phyloP scores from a whole-genome alignment of 2,797 vertebrate genomes.

The Chelon auratus region DNA sequence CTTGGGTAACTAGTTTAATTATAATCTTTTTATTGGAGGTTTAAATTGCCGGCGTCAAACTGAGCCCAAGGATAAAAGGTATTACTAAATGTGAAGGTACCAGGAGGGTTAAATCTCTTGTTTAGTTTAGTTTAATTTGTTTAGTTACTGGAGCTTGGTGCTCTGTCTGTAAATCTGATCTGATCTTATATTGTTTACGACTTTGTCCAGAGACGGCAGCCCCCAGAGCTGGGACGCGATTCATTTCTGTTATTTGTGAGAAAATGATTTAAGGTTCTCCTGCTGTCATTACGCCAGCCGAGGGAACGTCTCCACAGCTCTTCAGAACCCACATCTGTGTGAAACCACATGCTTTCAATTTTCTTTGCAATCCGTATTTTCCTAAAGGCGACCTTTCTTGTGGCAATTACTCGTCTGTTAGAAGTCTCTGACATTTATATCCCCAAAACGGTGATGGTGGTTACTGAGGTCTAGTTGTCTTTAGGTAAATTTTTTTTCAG shows the following conservation, averaged over 20 bases:
- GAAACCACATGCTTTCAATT: slow-evolving; percentile 51
- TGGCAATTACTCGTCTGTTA: slow-evolving; percentile 36
- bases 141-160: too few relatives aligned
- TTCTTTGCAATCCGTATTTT: slow-evolving; percentile 28
- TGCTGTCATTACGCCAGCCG: slow-evolving; percentile 11
- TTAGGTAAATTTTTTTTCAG: slow-evolving; percentile 49
- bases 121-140: too few relatives aligned
- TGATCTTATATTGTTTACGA: not conserved
- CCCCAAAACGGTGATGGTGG: slow-evolving; percentile 6
- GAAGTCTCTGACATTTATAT: slow-evolving; percentile 31
- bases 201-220: not conserved
- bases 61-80: too few relatives aligned
- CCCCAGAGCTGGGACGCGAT: slow-evolving; percentile 18
- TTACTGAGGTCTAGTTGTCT: slow-evolving; percentile 38
- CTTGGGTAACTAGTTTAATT: too few relatives aligned
- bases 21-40: too few relatives aligned
- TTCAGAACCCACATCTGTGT: slow-evolving; percentile 43
- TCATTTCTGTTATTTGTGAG: slow-evolving; percentile 21
- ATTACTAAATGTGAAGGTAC: too few relatives aligned
- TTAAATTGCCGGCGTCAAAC: too few relatives aligned
- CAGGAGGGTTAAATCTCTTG: too few relatives aligned
- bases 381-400: slow-evolving; percentile 48
- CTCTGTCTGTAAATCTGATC: too few relatives aligned
- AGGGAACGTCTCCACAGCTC: slow-evolving; percentile 17
- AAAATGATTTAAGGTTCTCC: slow-evolving; percentile 23